Base-by-base conservation (phyloP, 2,113 vertebrate genomes). In the Theropithecus gelada region DNA sequence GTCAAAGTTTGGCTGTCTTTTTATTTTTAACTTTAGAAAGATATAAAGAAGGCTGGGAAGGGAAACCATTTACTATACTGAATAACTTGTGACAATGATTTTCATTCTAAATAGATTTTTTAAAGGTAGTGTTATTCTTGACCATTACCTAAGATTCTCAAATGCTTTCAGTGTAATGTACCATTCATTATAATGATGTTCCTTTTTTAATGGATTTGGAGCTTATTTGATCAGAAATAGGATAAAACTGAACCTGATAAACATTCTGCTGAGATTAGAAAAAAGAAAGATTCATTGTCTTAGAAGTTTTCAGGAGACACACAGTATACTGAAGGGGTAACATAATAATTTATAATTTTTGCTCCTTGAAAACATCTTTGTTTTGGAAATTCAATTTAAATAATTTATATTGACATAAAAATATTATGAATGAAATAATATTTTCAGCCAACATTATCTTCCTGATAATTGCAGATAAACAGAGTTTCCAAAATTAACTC, bases 41-140 rank as follows among this genome's bases (percentile, higher is more conserved):
- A 89, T 68, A 86, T 22, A 55, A 95, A 95, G 96, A 70, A 81
- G 35, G 30, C 59, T 89, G 23, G 16, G 81, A 90, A 82, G 87
- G 30, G 48, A 84, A 93, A 94, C n/a, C 72, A 91, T 73, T 90
- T 90, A 68, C 35, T 96, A n/a, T 81, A 52, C 66, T 86, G 78
- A 93, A 52, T 97, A 88, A 90, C 66, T 88, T 93, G 48, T 91
- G 59, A 96, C 85, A 87, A 82, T 96, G 79, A 89, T 96, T 96
- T 98, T 94, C 85, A 93, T 87, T 91, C 75, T 72, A 94, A 97
- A 86, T 89, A 94, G n/a, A 96, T 70, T 88, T 93, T 84, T 75
- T 94, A 70, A 87, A 97, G 82, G 50, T 88, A 45, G 14, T 86
- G 35, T 55, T 97, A 88, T 97, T 91, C 72, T 86, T 66, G 32